phyloP scores from a whole-genome alignment of 92 coral and sea anemone species.

The Porites divaricata region DNA sequence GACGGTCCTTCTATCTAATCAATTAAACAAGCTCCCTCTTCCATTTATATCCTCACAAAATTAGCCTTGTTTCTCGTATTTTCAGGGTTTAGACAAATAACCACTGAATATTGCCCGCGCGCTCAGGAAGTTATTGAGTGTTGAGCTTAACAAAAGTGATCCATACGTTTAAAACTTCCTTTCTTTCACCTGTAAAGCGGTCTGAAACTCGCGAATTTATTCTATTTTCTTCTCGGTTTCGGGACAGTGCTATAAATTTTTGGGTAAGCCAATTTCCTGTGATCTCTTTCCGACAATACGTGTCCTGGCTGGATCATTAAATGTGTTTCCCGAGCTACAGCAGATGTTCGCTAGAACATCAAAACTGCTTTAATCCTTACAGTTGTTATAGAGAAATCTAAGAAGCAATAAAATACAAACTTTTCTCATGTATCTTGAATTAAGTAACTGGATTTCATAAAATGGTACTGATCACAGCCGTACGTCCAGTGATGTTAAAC shows the following conservation, averaged over 20 bases:
- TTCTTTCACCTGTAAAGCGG: too few relatives aligned
- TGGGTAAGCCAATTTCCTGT: conserved; percentile 10
- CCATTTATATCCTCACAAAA: too few relatives aligned
- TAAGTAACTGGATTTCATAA: neutral
- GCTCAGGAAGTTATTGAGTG: too few relatives aligned
- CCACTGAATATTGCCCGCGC: too few relatives aligned
- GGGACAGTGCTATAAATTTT: neutral
- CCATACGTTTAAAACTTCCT: too few relatives aligned
- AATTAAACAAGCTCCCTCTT: too few relatives aligned
- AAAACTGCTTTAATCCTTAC: neutral
- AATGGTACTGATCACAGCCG: too few relatives aligned
- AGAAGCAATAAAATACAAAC: neutral
- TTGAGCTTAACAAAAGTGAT: neutral
- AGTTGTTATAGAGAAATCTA: neutral
- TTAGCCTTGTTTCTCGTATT: too few relatives aligned
- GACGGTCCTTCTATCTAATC: too few relatives aligned
- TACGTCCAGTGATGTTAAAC: too few relatives aligned
- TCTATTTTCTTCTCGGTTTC: neutral
- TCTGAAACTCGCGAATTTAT: neutral
- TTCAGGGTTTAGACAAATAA: too few relatives aligned
- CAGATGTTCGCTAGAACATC: conserved; percentile 21
- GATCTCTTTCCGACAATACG: neutral
- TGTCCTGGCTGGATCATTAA: conserved; percentile 12
- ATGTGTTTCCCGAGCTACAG: neutral
- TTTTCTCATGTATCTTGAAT: neutral